phyloP scores from a whole-genome alignment of 2,888 invertebrate species.

The Alcis repandata region DNA sequence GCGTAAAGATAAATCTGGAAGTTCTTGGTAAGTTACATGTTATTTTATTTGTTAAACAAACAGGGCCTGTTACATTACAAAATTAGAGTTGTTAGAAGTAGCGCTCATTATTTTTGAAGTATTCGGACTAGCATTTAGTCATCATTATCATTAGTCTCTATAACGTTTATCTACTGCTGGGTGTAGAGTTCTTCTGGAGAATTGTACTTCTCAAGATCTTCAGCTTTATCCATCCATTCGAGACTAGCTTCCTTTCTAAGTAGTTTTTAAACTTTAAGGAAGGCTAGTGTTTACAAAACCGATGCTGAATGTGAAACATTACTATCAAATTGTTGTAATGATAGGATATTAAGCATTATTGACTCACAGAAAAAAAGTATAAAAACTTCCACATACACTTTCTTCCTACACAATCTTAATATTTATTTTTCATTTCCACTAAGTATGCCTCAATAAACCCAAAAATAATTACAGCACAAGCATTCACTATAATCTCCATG shows the following conservation, averaged over 20 bases:
- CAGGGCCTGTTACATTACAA: conserved; percentile 7
- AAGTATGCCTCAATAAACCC: conserved; percentile 18
- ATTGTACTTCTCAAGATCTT: neutral
- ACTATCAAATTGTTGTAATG: too few relatives aligned
- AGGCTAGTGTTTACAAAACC: too few relatives aligned
- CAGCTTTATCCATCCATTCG: too few relatives aligned
- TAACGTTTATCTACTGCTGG: neutral
- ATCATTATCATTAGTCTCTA: neutral
- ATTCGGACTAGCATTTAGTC: neutral
- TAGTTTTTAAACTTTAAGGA: too few relatives aligned
- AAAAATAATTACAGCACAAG: conserved; percentile 13
- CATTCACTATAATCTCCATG: conserved; percentile 23
- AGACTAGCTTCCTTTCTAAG: too few relatives aligned
- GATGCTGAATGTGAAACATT: too few relatives aligned
- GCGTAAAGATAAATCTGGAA: conserved; percentile 22
- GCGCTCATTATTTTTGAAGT: neutral
- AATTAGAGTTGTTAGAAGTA: neutral
- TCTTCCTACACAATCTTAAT: neutral
- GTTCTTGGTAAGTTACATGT: conserved; percentile 17
- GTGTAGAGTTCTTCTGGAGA: neutral
- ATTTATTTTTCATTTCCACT: conserved; percentile 4
- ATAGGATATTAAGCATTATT: too few relatives aligned
- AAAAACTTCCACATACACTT: neutral
- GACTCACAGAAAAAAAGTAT: neutral
- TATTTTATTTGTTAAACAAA: conserved; percentile 10